Percentiles rank a stretch among this genome's conserved stretches.
Evolutionary conservation across 2,797 vertebrate genomes (phyloP).

Genomic region (Furcifer pardalis): DNA sequence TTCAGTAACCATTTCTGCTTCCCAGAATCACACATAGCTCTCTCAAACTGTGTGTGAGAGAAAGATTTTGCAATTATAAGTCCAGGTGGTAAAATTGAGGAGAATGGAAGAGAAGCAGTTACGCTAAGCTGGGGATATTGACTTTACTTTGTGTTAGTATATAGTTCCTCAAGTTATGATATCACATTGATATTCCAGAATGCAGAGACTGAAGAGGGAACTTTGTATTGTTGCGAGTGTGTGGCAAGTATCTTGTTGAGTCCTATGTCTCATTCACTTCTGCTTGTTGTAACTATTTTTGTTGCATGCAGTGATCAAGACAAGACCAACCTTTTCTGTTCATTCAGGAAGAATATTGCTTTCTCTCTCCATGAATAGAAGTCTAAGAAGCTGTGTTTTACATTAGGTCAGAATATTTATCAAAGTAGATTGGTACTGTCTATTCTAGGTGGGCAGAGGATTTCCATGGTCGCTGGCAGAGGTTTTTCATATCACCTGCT

Average conservation of each 20-base stretch:
- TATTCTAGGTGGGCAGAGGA: too few species aligned
- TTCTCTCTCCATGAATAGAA: not conserved
- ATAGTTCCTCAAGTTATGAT: not conserved
- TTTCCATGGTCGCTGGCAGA: too few species aligned
- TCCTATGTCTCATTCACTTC: not conserved
- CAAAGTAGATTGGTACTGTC: too few species aligned
- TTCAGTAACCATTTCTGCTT: not conserved
- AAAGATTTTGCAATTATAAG: not conserved
- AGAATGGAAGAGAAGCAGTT: not conserved
- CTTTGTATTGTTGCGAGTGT: not conserved
- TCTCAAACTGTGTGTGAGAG: not conserved
- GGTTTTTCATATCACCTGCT: too few species aligned
- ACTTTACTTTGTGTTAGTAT: not conserved
- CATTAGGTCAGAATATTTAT: too few species aligned
- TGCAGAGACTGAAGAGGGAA: not conserved
- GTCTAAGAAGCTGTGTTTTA: too few species aligned
- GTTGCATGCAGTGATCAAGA: not conserved
- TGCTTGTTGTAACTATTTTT: not conserved
- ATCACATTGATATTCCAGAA: too few species aligned
- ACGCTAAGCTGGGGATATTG: not conserved
- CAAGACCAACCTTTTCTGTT: not conserved
- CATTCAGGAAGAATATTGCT: not conserved
- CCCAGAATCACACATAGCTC: not conserved
- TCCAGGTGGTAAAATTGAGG: not conserved
- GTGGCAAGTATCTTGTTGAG: not conserved